Conservation (phyloP, 2,797 vertebrate genomes). For the Emydoidea blandingii region DNA sequence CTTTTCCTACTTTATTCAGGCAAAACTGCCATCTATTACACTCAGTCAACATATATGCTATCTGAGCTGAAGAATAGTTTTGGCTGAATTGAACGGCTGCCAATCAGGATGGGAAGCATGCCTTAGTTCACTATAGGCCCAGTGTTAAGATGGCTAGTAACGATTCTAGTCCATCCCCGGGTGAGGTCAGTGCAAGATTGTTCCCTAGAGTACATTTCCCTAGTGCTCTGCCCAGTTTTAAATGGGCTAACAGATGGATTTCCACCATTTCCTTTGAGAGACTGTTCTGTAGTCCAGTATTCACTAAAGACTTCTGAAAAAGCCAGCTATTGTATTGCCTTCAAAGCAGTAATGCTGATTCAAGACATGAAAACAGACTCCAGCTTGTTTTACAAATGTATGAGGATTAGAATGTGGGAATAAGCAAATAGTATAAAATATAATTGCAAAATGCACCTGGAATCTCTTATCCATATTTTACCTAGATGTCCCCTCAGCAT, state of each 20-base stretch:
- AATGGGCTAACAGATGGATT: neutral
- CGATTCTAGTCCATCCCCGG: neutral
- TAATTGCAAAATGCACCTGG: neutral
- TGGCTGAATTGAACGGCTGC: neutral
- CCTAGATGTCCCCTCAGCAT: neutral
- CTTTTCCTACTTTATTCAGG: constrained; percentile 29
- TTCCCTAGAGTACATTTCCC: neutral
- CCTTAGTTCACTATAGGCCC: rapidly evolving
- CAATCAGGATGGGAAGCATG: neutral
- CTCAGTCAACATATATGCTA: constrained; percentile 17
- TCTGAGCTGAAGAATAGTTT: neutral
- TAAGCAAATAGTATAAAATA: neutral
- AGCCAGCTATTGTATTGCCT: neutral
- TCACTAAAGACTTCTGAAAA: neutral
- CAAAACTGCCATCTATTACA: constrained; percentile 1
- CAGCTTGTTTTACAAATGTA: constrained; percentile 2
- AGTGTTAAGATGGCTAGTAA: neutral
- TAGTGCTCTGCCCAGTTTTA: constrained; percentile 4
- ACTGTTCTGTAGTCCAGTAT: neutral
- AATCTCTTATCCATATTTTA: neutral
- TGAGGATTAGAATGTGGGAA: neutral
- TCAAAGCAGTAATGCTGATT: neutral
- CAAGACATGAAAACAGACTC: neutral
- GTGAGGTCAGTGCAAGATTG: neutral
- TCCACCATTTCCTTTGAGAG: neutral